phyloP scores from a whole-genome alignment of 2,113 vertebrate species.

The Stomatorhinus ivindoensis region DNA sequence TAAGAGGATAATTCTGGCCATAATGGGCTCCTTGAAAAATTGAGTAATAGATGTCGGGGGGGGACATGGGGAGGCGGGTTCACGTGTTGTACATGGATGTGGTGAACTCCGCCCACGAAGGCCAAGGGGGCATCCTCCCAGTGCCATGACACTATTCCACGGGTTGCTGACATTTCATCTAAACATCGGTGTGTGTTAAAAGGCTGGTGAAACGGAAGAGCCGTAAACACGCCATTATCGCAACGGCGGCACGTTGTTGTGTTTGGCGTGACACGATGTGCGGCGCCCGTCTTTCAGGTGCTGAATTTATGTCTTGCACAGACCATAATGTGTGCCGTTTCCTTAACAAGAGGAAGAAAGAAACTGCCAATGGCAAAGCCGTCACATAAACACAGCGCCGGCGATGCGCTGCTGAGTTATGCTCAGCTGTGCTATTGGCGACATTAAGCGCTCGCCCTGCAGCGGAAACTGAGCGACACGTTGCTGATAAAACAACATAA shows the following conservation, averaged over 20 bases:
- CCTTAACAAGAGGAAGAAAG: background rate
- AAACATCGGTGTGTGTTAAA: background rate
- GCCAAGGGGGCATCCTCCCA: background rate
- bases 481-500: background rate
- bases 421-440: background rate
- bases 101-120: conserved; percentile 21
- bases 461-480: background rate
- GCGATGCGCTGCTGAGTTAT: background rate
- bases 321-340: background rate
- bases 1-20: conserved; percentile 32
- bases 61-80: conserved; percentile 18
- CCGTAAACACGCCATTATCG: background rate
- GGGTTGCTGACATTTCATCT: background rate
- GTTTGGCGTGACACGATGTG: background rate
- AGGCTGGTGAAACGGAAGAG: background rate
- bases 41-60: conserved; percentile 33
- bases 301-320: background rate
- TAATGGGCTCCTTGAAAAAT: conserved; percentile 44
- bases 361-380: background rate
- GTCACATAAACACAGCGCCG: background rate
- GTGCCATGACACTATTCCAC: too few relatives aligned
- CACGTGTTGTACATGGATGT: conserved; percentile 32
- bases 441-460: background rate
- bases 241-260: background rate
- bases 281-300: background rate